Evolutionary conservation across 1,140 invertebrate genomes (phyloP), one percentile per base, ranked within the genome.

Genomic region (Hermatobates lingyangjiaoensis): DNA sequence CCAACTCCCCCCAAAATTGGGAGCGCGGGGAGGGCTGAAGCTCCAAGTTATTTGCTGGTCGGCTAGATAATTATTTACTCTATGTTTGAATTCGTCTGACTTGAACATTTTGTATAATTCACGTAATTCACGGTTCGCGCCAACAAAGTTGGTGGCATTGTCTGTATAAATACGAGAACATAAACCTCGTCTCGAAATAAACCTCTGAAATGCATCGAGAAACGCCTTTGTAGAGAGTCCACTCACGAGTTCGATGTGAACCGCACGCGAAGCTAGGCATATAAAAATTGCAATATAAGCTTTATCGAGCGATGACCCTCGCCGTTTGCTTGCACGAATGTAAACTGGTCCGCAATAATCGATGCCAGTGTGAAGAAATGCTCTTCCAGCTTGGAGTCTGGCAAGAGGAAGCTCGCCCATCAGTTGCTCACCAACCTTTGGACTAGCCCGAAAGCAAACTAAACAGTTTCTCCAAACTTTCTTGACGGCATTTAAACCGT

Each of bases 231-330:
- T 54, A 23, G 57, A 38, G 3, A 62, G n/a, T 51, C 56, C 52
- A 15, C 34, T 51, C 0, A 61, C 62, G 1, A 57, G 4, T 50
- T 64, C 61, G 12, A 63, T 26, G 28, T 63, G 62, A n/a, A 61
- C 52, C 27, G 60, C 61, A 39, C 53, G 50, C 24, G 58, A 58
- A 1, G 55, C 46, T 15, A 58, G 45, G 47, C 61, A 64, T 2
- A 60, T 55, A 52, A 61, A 62, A 2, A 63, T 47, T 28, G 51
- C 51, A 20, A 63, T 18, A 40, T 65, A 66, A 1, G 50, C 57
- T 51, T 66, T 67, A 3, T 46, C 10, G 14, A 47, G 27, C 47
- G 25, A 18, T 10, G 39, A 20, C 57, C 34, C 40, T 54, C 61
- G 23, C 21, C 38, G 24, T 5, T 14, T 42, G 21, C 39, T 42